Conservation (phyloP, 2,888 invertebrate species). For the Aradus depressus region DNA sequence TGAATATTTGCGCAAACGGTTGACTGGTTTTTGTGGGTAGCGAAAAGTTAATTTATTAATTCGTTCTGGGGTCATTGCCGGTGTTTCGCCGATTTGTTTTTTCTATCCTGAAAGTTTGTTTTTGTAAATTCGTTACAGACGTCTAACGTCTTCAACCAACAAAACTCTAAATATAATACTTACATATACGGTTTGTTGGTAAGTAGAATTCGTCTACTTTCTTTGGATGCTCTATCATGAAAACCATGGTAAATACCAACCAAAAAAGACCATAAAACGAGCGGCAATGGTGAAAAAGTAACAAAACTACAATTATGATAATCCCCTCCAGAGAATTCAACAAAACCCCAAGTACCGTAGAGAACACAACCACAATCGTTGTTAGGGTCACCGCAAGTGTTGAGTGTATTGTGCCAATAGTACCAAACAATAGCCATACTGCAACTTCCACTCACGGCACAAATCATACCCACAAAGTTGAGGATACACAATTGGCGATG, state of each 20-base stretch:
- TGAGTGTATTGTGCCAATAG: conserved; percentile 37
- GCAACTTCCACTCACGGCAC: conserved; percentile 33
- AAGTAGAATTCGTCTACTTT: conserved; percentile 17
- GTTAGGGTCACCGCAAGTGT: conserved; percentile 34
- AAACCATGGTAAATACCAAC: conserved; percentile 37
- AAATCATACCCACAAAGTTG: conserved; percentile 19
- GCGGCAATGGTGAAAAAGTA: conserved; percentile 34
- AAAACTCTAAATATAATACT: too few relatives aligned
- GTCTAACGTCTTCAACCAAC: too few relatives aligned
- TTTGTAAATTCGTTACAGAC: too few relatives aligned
- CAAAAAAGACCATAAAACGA: conserved; percentile 24
- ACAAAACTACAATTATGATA: conserved; percentile 37
- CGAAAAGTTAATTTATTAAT: too few relatives aligned
- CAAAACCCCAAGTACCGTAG: conserved; percentile 36
- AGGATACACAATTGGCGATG: conserved; percentile 24
- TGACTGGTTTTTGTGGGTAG: too few relatives aligned
- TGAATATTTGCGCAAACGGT: too few relatives aligned
- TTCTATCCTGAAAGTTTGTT: too few relatives aligned
- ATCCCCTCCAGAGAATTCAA: conserved; percentile 37
- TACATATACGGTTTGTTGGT: conserved; percentile 12
- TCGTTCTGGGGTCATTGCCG: too few relatives aligned
- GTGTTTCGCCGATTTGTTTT: too few relatives aligned
- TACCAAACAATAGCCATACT: conserved; percentile 36
- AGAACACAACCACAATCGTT: conserved; percentile 38
- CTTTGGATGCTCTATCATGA: not conserved